phyloP scores from a whole-genome alignment of 2,888 invertebrate species.

The Eumacrocentrus americanus region DNA sequence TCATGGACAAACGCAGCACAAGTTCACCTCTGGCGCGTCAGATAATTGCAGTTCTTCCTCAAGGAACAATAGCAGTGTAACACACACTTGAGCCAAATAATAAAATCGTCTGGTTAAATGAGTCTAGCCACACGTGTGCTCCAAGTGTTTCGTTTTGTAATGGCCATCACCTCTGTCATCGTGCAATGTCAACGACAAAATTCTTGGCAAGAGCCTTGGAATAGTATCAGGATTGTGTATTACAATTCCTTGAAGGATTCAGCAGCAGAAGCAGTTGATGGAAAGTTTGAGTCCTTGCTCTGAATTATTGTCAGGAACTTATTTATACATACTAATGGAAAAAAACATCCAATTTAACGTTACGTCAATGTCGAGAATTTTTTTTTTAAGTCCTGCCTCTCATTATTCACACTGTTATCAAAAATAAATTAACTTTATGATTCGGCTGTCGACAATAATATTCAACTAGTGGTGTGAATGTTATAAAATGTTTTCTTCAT shows the following conservation, averaged over 20 bases:
- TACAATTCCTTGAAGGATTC: background rate
- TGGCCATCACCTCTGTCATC: too few species aligned
- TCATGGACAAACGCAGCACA: background rate
- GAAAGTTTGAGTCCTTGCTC: background rate
- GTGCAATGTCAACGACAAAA: background rate
- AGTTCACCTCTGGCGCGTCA: background rate
- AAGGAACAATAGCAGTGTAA: background rate
- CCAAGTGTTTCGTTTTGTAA: background rate
- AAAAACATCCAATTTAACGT: too few species aligned
- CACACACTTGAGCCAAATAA: background rate
- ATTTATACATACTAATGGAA: too few species aligned
- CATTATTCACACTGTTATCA: too few species aligned
- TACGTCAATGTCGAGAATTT: too few species aligned
- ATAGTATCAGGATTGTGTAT: background rate
- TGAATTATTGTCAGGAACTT: too few species aligned
- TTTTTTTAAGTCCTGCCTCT: too few species aligned
- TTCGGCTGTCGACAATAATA: too few species aligned
- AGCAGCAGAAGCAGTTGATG: background rate
- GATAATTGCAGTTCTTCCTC: slow-evolving; percentile 1
- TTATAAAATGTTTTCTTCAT: too few species aligned
- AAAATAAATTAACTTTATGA: too few species aligned
- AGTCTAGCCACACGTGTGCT: too few species aligned
- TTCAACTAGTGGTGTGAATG: too few species aligned
- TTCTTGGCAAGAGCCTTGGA: background rate
- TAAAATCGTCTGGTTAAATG: background rate